Base-by-base conservation (phyloP, 2,797 vertebrate species). In the Microctenopoma steveboyesi region DNA sequence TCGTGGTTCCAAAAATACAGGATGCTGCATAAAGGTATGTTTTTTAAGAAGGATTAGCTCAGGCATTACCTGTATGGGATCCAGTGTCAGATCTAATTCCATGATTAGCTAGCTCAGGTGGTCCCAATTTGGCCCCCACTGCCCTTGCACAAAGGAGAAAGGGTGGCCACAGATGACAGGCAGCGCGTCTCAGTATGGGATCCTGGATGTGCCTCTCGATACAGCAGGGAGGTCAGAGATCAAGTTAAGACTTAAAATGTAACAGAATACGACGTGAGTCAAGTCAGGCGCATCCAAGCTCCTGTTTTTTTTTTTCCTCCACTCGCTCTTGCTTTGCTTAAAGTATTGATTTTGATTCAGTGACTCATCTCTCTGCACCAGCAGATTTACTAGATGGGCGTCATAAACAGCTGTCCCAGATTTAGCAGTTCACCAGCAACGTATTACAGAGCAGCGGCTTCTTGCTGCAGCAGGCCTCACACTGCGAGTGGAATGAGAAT, bases 361-460 rank as follows among this genome's bases (percentile, higher is more conserved):
- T 69, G 73, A 81, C 62, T 69, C 74, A 64, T 75, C 64, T 50
- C 18, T 7, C 48, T 2, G 28, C 57, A 39, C 39, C 59, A 52
- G 64, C 83, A 84, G 76, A 62, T 85, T 81, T 77, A 51, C 30
- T 64, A 22, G 64, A 71, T 66, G 49, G 37, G 56, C 59, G 80
- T 66, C 84, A 74, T 82, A 84, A 90, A 86, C 87, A 88, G 72
- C 87, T 85, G 86, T 87, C 84, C 76, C 60, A 72, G 54, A 79
- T 82, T 68, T 78, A 62, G 66, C 82, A 46, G 73, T 69, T 72
- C 73, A 83, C 77, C 80, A 55, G 49, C 2, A 54, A 54, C 62
- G 62, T 74, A 74, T 84, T 82, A 82, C 30, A 50, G 69, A 83
- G 72, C 72, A 22, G 28, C 0, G 25, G 56, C 49, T 53, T 79